Conservation (phyloP, 2,113 vertebrate species). For the Gallinago jamesoni region DNA sequence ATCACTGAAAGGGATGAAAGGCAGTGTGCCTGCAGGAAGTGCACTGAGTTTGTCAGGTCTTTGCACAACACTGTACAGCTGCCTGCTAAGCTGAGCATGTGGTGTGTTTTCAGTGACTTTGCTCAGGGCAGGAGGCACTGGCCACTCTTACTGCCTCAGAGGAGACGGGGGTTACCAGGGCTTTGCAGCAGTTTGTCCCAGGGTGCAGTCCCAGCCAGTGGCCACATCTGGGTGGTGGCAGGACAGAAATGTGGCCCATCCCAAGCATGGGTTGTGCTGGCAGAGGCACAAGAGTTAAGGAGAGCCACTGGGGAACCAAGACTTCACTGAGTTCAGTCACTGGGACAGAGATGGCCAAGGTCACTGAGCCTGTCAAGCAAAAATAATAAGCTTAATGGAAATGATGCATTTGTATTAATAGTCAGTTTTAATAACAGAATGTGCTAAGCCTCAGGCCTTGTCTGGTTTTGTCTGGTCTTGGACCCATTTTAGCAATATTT, state of each 20-base stretch:
- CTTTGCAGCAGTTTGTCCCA: background rate
- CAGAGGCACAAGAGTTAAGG: background rate
- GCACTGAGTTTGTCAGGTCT: background rate
- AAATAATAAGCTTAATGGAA: background rate
- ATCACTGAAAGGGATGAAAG: background rate
- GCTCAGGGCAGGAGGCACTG: background rate
- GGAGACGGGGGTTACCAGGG: background rate
- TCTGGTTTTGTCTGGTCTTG: background rate
- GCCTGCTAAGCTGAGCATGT: background rate
- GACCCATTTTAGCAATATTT: background rate
- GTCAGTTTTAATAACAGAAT: background rate
- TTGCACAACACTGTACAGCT: background rate
- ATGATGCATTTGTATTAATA: background rate
- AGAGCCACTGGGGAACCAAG: background rate
- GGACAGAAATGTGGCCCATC: background rate
- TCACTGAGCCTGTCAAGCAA: background rate
- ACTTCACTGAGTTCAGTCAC: background rate
- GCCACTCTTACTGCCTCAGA: background rate
- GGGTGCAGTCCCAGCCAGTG: background rate
- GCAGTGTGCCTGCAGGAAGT: rapidly evolving
- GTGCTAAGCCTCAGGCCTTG: background rate
- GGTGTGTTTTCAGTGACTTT: background rate
- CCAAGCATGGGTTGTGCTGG: rapidly evolving
- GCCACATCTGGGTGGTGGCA: background rate
- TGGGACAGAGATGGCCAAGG: background rate